Conservation (phyloP, 2,888 invertebrate genomes). For the Agriopis aurantiaria region DNA sequence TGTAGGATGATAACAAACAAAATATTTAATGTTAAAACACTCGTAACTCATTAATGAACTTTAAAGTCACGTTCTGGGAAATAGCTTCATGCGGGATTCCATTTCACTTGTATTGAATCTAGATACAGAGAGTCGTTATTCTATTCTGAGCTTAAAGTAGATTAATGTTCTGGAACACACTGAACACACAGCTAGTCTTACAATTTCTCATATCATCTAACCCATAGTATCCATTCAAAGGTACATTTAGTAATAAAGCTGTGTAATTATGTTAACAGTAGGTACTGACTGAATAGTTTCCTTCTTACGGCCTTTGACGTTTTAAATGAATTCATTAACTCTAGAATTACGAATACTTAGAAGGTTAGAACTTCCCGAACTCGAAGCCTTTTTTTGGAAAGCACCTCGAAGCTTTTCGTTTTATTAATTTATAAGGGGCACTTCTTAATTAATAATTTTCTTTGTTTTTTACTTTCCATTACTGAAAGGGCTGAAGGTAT, state of each 20-base stretch:
- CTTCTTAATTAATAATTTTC: slow-evolving; percentile 48
- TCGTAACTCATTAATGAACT: background rate
- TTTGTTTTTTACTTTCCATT: slow-evolving; percentile 47
- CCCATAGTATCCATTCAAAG: too few relatives aligned
- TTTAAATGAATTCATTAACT: slow-evolving; percentile 34
- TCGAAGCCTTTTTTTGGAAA: slow-evolving; percentile 41
- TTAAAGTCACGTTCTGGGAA: background rate
- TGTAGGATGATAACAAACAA: background rate
- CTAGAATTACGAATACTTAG: slow-evolving; percentile 27
- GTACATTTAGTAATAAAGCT: too few relatives aligned
- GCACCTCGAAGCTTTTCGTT: slow-evolving; percentile 44
- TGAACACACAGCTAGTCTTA: too few relatives aligned
- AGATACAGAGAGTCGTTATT: too few relatives aligned
- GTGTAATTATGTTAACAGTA: background rate
- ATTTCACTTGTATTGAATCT: background rate
- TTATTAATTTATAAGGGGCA: slow-evolving; percentile 48
- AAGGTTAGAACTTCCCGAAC: slow-evolving; percentile 29
- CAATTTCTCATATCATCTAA: too few relatives aligned
- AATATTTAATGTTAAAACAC: background rate
- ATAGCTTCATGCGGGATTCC: background rate
- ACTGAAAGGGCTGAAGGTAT: slow-evolving; percentile 39
- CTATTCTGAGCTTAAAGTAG: too few relatives aligned
- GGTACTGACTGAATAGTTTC: background rate
- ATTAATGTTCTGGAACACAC: too few relatives aligned
- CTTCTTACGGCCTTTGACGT: background rate